A percentile compares a stretch with the other conserved stretches of the same genome.
These are phyloP conservation scores for Halcyon smyrnensis DNA, from an alignment of 2,797 vertebrate species.

Conservation along the genomic window DNA sequence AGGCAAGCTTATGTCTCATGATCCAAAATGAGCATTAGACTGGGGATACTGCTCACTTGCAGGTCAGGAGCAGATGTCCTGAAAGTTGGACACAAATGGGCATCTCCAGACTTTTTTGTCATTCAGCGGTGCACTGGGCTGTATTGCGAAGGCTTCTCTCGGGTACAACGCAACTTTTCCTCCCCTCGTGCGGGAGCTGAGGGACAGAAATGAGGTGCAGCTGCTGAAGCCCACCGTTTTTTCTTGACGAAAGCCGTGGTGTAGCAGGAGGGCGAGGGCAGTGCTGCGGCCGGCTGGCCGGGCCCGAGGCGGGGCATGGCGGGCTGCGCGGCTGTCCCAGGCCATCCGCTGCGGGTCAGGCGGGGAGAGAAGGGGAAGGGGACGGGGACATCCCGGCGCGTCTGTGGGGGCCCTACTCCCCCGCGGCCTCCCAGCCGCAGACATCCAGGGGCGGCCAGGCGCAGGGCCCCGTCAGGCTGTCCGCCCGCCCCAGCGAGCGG, in stretches of 20 bases:
- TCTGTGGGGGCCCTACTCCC: not conserved
- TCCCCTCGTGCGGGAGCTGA: not conserved
- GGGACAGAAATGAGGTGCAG: not conserved
- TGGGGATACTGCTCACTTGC: not conserved
- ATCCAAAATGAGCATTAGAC: not conserved
- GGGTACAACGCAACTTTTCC: not conserved
- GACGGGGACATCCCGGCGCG: accelerated
- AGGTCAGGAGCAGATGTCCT: not conserved
- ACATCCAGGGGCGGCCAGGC: accelerated
- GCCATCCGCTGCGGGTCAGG: not conserved
- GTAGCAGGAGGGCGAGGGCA: accelerated
- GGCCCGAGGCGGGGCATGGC: accelerated
- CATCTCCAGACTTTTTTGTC: not conserved
- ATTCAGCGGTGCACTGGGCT: accelerated
- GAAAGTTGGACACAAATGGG: accelerated
- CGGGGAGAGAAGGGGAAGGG: not conserved
- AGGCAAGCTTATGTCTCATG: not conserved
- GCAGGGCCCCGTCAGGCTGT: accelerated
- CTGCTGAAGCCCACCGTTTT: not conserved
- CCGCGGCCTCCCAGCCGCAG: not conserved
- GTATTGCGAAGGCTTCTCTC: not conserved
- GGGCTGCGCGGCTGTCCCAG: accelerated
- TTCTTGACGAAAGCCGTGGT: not conserved
- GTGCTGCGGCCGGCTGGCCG: not conserved
- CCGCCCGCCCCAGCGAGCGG: accelerated